Base-by-base conservation (phyloP, 2,888 invertebrate genomes). In the Euplagia quadripunctaria region DNA sequence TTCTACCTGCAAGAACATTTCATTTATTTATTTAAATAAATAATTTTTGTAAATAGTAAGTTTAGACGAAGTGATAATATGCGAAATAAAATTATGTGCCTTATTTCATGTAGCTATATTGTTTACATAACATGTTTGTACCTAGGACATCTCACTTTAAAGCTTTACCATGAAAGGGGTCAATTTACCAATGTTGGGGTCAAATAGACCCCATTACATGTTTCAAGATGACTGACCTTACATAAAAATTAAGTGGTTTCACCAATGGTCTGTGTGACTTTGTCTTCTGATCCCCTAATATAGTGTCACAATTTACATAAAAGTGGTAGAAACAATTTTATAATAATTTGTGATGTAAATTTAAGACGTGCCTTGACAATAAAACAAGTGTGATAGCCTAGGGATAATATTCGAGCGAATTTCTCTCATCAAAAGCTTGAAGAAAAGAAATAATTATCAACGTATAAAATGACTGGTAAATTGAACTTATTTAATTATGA, bases 21-120 rank as follows among this genome's bases (percentile, higher is more conserved):
- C 73, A 67, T 83, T 85, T 89, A 90, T 91, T 90, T 91, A 89
- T 89, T 89, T 81, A 86, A 83, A 86, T 82, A 82, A 85, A 86
- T 86, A 84, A 83, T 83, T 82, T 61, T 86, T 92, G 92, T 92
- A 92, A 89, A 92, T 92, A 92, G 79, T 91, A 89, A 87, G 70
- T 85, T 84, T 88, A 89, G 86, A 85, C 73, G 83, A 89, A 92
- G 91, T 92, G 92, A 91, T 91, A 91, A 89, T 80, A 81, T 73
- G 84, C 90, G 84, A 83, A 84, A 81, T 86, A 87, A 86, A 87
- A 89, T 88, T 87, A 88, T 89, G 93, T 93, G 93, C 93, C 93
- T 93, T 93, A 86, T 86, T 87, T 86, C 87, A 88, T 87, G 86
- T 85, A 82, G 81, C 80, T 79, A 81, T 77, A 78, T 83, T 72